phyloP scores from a whole-genome alignment of 2,888 invertebrate genomes.

The Isoperla grammatica region DNA sequence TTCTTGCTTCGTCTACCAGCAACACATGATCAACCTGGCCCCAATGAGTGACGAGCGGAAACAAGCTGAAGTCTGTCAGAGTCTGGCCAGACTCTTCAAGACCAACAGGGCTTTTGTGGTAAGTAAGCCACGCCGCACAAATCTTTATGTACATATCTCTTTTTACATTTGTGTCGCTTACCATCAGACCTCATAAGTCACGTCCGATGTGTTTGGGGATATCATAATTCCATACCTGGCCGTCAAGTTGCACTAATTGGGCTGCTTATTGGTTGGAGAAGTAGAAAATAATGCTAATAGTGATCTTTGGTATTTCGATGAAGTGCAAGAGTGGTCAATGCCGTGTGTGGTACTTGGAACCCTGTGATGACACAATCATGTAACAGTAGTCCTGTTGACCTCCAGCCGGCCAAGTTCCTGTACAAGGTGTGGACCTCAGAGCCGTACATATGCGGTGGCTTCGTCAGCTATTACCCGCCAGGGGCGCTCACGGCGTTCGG shows the following conservation, averaged over 20 bases:
- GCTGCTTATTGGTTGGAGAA: too few relatives aligned
- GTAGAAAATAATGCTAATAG: too few relatives aligned
- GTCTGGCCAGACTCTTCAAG: slow-evolving; percentile 24
- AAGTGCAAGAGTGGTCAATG: too few relatives aligned
- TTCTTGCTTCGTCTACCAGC: slow-evolving; percentile 27
- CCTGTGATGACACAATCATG: too few relatives aligned
- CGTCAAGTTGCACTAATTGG: too few relatives aligned
- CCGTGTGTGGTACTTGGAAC: too few relatives aligned
- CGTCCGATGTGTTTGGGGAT: too few relatives aligned
- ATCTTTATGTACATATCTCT: too few relatives aligned
- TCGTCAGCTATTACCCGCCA: slow-evolving; percentile 40
- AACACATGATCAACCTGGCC: slow-evolving; percentile 21
- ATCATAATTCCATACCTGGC: too few relatives aligned
- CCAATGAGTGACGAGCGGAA: slow-evolving; percentile 17
- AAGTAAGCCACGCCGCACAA: neutral
- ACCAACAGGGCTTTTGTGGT: slow-evolving; percentile 25
- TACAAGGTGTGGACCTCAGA: slow-evolving; percentile 44
- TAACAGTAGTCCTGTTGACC: too few relatives aligned
- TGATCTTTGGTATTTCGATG: too few relatives aligned
- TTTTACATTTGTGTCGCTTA: too few relatives aligned
- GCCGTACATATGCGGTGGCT: slow-evolving; percentile 44
- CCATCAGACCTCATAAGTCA: neutral
- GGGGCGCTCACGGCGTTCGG: slow-evolving; percentile 38
- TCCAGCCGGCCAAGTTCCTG: slow-evolving; percentile 38
- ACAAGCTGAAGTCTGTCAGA: slow-evolving; percentile 19